A percentile compares a stretch with the other conserved stretches of the same genome.
phyloP scores from a whole-genome alignment of 2,888 invertebrate species.

The Sphaerophoria rueppellii region DNA sequence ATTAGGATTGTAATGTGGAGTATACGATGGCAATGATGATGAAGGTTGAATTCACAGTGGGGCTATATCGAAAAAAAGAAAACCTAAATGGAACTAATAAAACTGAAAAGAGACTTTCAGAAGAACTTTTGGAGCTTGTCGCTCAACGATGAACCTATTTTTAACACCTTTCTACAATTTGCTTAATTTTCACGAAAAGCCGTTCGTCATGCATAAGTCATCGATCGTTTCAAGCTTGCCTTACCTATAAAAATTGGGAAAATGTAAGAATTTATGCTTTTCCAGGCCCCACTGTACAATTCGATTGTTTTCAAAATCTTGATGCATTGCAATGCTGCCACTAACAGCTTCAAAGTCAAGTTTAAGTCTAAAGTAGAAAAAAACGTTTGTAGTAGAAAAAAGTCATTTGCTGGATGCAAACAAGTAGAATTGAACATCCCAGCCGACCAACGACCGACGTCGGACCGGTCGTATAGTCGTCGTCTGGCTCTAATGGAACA shows the following conservation, averaged over 20 bases:
- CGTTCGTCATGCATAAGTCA: too few species aligned
- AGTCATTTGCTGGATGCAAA: conserved; percentile 27
- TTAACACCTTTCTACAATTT: too few species aligned
- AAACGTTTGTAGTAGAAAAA: conserved; percentile 25
- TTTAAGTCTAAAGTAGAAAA: conserved; percentile 55
- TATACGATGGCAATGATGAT: background rate
- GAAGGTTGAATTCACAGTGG: background rate
- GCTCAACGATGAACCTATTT: too few species aligned
- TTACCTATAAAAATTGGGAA: too few species aligned
- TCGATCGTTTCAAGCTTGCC: too few species aligned
- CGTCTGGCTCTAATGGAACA: conserved; percentile 34
- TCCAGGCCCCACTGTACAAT: conserved; percentile 26
- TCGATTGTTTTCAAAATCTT: conserved; percentile 13
- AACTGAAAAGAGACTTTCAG: background rate
- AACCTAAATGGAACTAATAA: background rate
- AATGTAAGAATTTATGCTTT: too few species aligned
- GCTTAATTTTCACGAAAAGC: too few species aligned
- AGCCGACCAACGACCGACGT: background rate
- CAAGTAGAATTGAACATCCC: conserved; percentile 20
- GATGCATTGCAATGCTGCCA: conserved; percentile 42
- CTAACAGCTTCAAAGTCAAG: conserved; percentile 66
- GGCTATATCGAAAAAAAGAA: background rate
- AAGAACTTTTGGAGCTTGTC: too few species aligned
- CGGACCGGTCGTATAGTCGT: too few species aligned
- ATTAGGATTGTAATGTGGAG: conserved; percentile 6